Evolutionary conservation across 1,140 invertebrate species (phyloP).

Genomic region (Drosophila mayri): DNA sequence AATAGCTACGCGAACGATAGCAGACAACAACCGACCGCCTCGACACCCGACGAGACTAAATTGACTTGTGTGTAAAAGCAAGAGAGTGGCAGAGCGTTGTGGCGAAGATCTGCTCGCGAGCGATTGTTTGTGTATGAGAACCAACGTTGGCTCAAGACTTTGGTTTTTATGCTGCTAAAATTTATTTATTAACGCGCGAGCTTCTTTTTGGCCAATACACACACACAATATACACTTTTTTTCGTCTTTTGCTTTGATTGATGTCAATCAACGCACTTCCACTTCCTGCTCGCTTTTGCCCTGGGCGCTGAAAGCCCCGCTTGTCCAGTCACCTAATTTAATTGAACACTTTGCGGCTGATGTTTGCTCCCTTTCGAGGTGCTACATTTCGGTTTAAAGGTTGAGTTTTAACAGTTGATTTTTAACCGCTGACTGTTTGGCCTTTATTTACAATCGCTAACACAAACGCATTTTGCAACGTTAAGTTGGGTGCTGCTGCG

Average conservation of each 20-base stretch:
- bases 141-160: conserved; percentile 10
- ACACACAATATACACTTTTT: neutral
- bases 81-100: conserved; percentile 8
- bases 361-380: conserved; percentile 19
- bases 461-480: conserved; percentile 40
- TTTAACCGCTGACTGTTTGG: conserved; percentile 23
- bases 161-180: conserved; percentile 16
- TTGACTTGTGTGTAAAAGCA: conserved; percentile 3
- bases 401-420: conserved; percentile 19
- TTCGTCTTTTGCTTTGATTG: conserved; percentile 23
- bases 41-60: neutral
- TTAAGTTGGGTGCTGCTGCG: conserved; percentile 25
- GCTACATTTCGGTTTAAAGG: conserved; percentile 43
- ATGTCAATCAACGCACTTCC: conserved; percentile 39
- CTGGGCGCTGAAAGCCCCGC: neutral
- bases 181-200: conserved; percentile 19
- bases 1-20: neutral
- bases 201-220: conserved; percentile 51
- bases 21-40: neutral
- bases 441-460: conserved; percentile 56
- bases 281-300: conserved; percentile 24
- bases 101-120: conserved; percentile 7
- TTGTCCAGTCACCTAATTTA: conserved; percentile 25
- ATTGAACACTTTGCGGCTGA: conserved; percentile 34
- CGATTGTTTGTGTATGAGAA: conserved; percentile 26